These are phyloP conservation scores for Clarias gariepinus DNA, from an alignment of 2,113 vertebrate species.

Conservation along the genomic window DNA sequence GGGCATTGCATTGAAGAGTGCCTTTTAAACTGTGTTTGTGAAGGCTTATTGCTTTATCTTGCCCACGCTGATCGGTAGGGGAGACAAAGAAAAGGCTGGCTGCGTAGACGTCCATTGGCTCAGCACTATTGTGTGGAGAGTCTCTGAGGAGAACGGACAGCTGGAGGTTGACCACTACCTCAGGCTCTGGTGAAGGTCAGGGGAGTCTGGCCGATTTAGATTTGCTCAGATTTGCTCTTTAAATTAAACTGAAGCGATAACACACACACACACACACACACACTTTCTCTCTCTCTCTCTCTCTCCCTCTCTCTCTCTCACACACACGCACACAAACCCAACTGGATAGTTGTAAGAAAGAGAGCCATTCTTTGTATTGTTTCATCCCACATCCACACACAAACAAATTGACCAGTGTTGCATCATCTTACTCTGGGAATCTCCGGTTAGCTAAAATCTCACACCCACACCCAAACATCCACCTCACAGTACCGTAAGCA, in stretches of 20 bases:
- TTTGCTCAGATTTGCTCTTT: slow-evolving; percentile 42
- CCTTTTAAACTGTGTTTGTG: slow-evolving; percentile 39
- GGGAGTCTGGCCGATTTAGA: slow-evolving; percentile 42
- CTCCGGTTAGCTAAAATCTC: slow-evolving; percentile 1
- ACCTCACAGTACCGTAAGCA: not conserved
- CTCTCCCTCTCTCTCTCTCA: not conserved
- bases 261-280: not conserved
- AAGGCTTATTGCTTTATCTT: slow-evolving; percentile 44
- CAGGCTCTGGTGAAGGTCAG: slow-evolving; percentile 46
- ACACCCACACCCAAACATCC: not conserved
- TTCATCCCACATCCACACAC: slow-evolving; percentile 11
- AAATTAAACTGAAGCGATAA: slow-evolving; percentile 41
- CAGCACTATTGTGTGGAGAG: slow-evolving; percentile 34
- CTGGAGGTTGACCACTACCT: slow-evolving; percentile 45
- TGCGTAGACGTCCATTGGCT: slow-evolving; percentile 33
- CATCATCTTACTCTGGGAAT: slow-evolving; percentile 22
- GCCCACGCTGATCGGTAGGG: slow-evolving; percentile 35
- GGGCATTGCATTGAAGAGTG: slow-evolving; percentile 29
- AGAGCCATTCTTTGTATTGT: not conserved
- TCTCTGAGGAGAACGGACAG: slow-evolving; percentile 44
- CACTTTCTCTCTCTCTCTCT: slow-evolving; percentile 1
- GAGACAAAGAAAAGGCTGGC: slow-evolving; percentile 49
- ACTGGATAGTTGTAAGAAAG: not conserved
- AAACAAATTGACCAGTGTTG: not conserved
- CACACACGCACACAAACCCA: not conserved